Evolutionary conservation across 2,797 vertebrate species (phyloP), one percentile per base, ranked within the genome.

Genomic region (Lepilemur septentrionalis): DNA sequence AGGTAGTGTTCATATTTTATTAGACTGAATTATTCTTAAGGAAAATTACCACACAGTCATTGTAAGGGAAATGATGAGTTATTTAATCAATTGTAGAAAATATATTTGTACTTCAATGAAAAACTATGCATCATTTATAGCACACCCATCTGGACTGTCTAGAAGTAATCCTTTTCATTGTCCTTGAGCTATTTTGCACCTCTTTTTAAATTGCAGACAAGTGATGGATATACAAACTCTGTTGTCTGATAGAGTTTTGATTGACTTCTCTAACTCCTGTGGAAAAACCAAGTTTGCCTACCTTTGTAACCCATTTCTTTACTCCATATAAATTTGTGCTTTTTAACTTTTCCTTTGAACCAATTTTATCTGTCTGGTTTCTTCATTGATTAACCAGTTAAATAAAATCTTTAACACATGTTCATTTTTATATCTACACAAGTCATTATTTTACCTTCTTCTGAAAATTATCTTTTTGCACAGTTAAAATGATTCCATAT

Each of bases 271-370:
- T 46, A 73, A 80, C 11, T 76, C 67, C n/a, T 63, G 22, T 80
- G 69, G 18, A 25, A 46, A 93, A 86, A 73, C 3, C 23, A 75
- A 23, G 81, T 89, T 67, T 84, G 3, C 28, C 17, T 86, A 12
- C 7, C 9, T 76, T 76, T 61, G 50, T 46, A 38, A 82, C 35
- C 48, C 69, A 57, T 61, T 85, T 65, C 25, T 86, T 81, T 67
- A 15, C 9, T 61, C 76, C 38, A 67, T 48, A 55, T 25, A 65
- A 93, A 81, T 72, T 43, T 67, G 13, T 46, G 41, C 30, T 76
- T 95, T 93, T 70, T n/a, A 4, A 84, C 25, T 69, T 93, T 88
- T 43, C 82, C 57, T 87, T 87, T 75, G 82, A 95, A 75, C n/a
- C 17, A n/a, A 2, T 90, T 87, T 38, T 59, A 84, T 70, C 43